These are phyloP conservation scores for Polyommatus iphigenia DNA, from an alignment of 2,888 invertebrate species.

Conservation along the genomic window DNA sequence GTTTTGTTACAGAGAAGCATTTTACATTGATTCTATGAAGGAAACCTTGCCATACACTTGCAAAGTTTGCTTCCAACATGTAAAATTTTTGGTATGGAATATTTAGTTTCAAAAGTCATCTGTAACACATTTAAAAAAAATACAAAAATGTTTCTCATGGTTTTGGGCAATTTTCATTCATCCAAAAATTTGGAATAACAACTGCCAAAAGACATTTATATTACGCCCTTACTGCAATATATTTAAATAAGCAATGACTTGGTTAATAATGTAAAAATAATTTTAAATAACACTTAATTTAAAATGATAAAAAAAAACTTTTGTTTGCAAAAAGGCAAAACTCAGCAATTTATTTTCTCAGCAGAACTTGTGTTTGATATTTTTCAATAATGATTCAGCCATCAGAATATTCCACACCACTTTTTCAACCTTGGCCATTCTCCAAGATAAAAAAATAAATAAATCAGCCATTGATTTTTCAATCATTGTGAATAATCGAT, in stretches of 20 bases:
- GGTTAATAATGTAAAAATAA: neutral
- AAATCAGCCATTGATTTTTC: slow-evolving; percentile 65
- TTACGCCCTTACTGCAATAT: neutral
- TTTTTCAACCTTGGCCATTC: slow-evolving; percentile 49
- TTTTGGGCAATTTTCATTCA: neutral
- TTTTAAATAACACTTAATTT: neutral
- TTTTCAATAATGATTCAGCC: too few species aligned
- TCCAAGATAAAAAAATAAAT: slow-evolving; percentile 48
- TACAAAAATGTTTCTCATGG: neutral
- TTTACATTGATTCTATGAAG: slow-evolving; percentile 48
- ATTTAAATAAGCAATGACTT: neutral
- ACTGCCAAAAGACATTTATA: neutral
- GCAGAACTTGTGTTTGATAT: too few species aligned
- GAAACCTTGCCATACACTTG: slow-evolving; percentile 47
- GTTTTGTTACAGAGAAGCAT: slow-evolving; percentile 45
- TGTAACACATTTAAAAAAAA: neutral
- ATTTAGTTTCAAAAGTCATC: neutral
- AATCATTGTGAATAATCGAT: slow-evolving; percentile 63
- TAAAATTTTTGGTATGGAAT: slow-evolving; percentile 33
- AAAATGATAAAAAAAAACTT: too few species aligned
- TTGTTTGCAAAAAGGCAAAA: too few species aligned
- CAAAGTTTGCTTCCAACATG: slow-evolving; percentile 52
- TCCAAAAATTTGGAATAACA: neutral
- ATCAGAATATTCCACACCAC: slow-evolving; percentile 29
- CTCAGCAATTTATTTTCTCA: too few species aligned